Conservation (phyloP, 2,888 invertebrate species). For the Dorcus parallelipipedus region DNA sequence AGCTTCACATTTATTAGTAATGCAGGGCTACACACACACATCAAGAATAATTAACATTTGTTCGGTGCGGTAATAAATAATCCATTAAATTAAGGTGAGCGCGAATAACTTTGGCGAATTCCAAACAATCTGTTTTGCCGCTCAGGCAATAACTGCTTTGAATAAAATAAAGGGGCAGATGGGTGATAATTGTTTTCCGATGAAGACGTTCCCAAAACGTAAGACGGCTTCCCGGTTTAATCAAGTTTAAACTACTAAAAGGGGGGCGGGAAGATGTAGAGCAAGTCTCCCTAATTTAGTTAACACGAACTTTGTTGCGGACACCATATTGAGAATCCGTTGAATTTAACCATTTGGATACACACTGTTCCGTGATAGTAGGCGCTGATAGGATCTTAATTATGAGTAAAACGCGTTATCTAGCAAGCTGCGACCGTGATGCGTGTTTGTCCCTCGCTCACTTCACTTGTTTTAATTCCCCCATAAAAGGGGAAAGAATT, state of each 20-base stretch:
- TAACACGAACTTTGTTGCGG: constrained; percentile 21
- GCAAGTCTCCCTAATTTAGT: constrained; percentile 17
- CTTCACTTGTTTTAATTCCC: constrained; percentile 35
- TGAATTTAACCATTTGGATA: constrained; percentile 42
- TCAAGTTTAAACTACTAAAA: background rate
- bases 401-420: constrained; percentile 52
- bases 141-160: too few species aligned
- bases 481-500: background rate
- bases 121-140: too few species aligned
- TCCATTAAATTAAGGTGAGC: too few species aligned
- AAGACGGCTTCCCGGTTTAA: background rate
- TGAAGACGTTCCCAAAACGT: background rate
- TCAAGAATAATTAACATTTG: too few species aligned
- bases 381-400: constrained; percentile 47
- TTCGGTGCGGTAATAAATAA: too few species aligned
- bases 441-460: constrained; percentile 43
- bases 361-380: constrained; percentile 43
- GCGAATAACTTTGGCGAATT: too few species aligned
- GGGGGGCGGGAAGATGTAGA: background rate
- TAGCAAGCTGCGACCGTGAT: constrained; percentile 45
- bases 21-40: too few species aligned
- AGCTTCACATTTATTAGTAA: too few species aligned
- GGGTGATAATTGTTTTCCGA: background rate
- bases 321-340: constrained; percentile 48
- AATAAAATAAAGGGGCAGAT: background rate